phyloP scores from a whole-genome alignment of 1,140 invertebrate genomes.

The Hirudo medicinalis region DNA sequence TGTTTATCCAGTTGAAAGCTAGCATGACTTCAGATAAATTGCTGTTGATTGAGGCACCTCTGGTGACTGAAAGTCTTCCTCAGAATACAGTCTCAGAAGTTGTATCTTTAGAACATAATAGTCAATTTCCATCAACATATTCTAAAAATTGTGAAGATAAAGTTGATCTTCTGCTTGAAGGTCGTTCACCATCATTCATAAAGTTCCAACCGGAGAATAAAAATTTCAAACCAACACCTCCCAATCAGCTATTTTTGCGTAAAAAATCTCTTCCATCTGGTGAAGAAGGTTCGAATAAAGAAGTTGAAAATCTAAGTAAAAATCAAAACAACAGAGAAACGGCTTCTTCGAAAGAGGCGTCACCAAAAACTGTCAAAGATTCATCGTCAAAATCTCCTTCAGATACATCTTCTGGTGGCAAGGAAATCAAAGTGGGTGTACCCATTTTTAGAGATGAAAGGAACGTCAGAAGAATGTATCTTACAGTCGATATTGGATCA shows the following conservation, averaged over 20 bases:
- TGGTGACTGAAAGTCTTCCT: neutral
- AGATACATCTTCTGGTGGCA: neutral
- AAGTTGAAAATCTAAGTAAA: neutral
- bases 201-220: too few relatives aligned
- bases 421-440: slow-evolving; percentile 9
- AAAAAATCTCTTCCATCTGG: neutral
- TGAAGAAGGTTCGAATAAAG: neutral
- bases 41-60: neutral
- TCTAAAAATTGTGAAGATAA: too few relatives aligned
- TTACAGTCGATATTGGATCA: slow-evolving; percentile 1
- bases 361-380: too few relatives aligned
- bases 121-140: too few relatives aligned
- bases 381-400: neutral
- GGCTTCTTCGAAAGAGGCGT: neutral
- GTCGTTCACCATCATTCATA: too few relatives aligned
- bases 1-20: neutral
- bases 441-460: slow-evolving; percentile 9
- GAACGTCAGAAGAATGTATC: neutral
- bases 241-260: neutral
- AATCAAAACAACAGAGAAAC: neutral
- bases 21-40: neutral
- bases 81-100: too few relatives aligned
- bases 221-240: too few relatives aligned
- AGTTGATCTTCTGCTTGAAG: too few relatives aligned
- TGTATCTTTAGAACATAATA: too few relatives aligned